Percentiles rank a stretch among this genome's conserved stretches.
Conservation (phyloP, 2,888 invertebrate genomes). For the Electrophaes corylata region DNA sequence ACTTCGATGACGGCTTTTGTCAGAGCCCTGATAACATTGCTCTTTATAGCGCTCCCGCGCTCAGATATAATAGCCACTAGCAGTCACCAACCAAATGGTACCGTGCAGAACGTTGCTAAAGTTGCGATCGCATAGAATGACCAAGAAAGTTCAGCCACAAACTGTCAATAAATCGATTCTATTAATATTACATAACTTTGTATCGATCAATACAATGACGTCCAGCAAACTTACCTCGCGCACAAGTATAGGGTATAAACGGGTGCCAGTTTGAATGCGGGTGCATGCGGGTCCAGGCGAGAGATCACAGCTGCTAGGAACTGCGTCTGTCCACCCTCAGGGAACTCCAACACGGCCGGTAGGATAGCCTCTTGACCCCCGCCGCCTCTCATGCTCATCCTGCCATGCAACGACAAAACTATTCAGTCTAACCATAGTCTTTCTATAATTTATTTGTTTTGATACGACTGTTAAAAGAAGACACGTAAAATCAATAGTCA, state of each 20-base stretch:
- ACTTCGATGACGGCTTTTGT: too few relatives aligned
- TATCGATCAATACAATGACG: not conserved
- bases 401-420: conserved; percentile 24
- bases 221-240: conserved; percentile 84
- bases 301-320: conserved; percentile 95
- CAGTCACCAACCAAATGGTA: too few relatives aligned
- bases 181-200: not conserved
- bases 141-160: too few relatives aligned
- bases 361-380: conserved; percentile 94
- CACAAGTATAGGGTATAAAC: conserved; percentile 98
- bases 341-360: conserved; percentile 97
- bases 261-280: conserved; percentile 97
- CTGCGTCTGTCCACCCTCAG: conserved; percentile 96
- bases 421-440: not conserved
- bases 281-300: conserved; percentile 93
- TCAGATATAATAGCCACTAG: too few relatives aligned
- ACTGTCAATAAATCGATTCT: too few relatives aligned
- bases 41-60: too few relatives aligned
- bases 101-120: too few relatives aligned
- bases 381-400: conserved; percentile 58
- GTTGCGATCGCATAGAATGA: too few relatives aligned
- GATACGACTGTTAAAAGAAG: not conserved
- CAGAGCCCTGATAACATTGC: too few relatives aligned
- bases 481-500: not conserved
- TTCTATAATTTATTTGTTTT: not conserved